Percentiles rank a stretch among this genome's conserved stretches.
These are phyloP conservation scores for Drosophila jambulina DNA, from an alignment of 1,140 invertebrate species.

Conservation along the genomic window DNA sequence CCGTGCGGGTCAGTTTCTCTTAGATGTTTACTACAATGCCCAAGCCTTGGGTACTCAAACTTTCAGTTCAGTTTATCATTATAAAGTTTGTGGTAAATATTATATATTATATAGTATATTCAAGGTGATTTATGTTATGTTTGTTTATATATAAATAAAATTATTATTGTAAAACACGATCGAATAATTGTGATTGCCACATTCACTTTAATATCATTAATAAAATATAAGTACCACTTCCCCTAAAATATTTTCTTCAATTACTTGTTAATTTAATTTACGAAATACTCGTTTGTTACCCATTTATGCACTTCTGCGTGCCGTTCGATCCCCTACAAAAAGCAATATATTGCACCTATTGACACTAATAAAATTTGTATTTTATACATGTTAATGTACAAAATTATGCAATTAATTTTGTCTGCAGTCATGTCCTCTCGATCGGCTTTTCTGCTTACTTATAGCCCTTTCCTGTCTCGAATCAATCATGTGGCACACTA, in stretches of 20 bases:
- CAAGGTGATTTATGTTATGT: no score
- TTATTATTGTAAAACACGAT: not conserved
- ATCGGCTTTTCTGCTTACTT: not conserved
- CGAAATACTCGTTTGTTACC: not conserved
- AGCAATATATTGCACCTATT: no score
- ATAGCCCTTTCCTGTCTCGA: constrained; percentile 42
- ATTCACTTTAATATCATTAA: no score
- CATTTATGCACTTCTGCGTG: not conserved
- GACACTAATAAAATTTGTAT: not conserved
- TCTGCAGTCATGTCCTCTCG: not conserved
- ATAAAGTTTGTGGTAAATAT: not conserved
- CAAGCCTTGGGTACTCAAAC: not conserved
- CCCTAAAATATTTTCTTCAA: no score
- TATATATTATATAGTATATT: no score
- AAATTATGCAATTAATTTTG: not conserved
- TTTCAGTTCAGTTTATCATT: not conserved
- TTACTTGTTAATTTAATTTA: not conserved
- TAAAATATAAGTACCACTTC: not conserved
- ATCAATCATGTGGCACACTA: constrained; percentile 68
- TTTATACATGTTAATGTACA: not conserved
- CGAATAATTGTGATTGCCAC: not conserved
- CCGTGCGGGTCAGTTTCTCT: constrained; percentile 3
- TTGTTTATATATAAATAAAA: no score
- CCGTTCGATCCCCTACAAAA: not conserved
- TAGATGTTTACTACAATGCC: constrained; percentile 8